Conservation (phyloP, 1,140 invertebrate genomes). For the Diplogasteroides magnus region DNA sequence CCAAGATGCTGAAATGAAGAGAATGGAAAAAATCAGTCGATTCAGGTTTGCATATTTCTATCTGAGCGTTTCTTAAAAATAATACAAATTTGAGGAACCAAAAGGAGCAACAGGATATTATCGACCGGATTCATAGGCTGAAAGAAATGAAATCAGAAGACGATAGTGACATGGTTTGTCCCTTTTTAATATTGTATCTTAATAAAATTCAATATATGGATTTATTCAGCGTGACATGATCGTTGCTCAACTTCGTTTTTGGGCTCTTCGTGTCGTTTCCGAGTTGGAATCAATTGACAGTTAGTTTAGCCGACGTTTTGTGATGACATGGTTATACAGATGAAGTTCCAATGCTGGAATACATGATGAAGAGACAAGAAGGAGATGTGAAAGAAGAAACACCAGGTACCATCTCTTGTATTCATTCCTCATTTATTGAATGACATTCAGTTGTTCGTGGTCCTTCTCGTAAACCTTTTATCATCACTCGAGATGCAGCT, state of each 20-base stretch:
- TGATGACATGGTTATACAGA: conserved; percentile 36
- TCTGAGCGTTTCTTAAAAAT: not conserved
- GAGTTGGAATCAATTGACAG: not conserved
- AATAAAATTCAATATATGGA: not conserved
- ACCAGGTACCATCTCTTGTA: conserved; percentile 26
- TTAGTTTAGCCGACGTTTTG: no score
- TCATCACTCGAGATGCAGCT: conserved; percentile 78
- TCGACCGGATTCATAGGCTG: not conserved
- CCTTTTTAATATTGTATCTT: not conserved
- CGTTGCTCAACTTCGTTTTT: not conserved
- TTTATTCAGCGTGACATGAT: not conserved
- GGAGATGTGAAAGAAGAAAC: conserved; percentile 6
- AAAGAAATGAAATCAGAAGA: not conserved
- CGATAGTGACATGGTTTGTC: not conserved
- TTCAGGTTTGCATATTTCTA: not conserved
- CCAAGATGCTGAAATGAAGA: not conserved
- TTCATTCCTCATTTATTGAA: not conserved
- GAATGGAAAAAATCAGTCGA: not conserved
- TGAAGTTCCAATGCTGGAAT: conserved; percentile 50
- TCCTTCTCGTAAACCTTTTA: conserved; percentile 76
- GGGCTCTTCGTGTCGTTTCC: not conserved
- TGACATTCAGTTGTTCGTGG: conserved; percentile 15
- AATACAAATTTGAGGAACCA: not conserved
- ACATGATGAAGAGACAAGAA: conserved; percentile 18
- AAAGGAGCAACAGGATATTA: not conserved